These are phyloP conservation scores for Acanthurus leucopareius DNA, from an alignment of 2,797 vertebrate species.

Conservation along the genomic window DNA sequence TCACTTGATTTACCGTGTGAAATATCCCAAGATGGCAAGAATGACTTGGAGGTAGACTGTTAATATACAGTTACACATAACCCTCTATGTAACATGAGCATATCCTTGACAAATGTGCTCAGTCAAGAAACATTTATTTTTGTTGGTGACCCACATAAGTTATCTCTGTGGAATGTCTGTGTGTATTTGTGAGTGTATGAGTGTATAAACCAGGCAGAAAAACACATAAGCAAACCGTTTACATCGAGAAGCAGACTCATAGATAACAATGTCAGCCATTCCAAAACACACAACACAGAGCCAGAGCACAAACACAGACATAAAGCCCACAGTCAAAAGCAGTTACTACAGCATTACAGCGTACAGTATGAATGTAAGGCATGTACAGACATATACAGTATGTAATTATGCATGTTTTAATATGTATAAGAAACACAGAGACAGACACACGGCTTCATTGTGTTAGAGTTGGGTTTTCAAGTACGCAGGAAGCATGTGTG, in stretches of 20 bases:
- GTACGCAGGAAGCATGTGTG: constrained; percentile 43
- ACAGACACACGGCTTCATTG: constrained; percentile 66
- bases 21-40: constrained; percentile 17
- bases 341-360: constrained; percentile 56
- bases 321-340: constrained; percentile 53
- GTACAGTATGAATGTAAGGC: constrained; percentile 59
- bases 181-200: constrained; percentile 29
- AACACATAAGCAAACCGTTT: constrained; percentile 34
- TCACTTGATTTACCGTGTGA: constrained; percentile 4
- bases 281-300: constrained; percentile 63
- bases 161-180: constrained; percentile 27
- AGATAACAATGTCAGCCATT: constrained; percentile 59
- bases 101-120: constrained; percentile 34
- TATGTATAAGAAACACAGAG: constrained; percentile 69
- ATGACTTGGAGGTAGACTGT: constrained; percentile 35
- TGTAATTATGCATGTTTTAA: constrained; percentile 65
- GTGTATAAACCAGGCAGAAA: constrained; percentile 25
- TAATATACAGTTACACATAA: constrained; percentile 23
- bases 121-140: constrained; percentile 18
- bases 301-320: constrained; percentile 54
- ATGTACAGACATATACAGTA: constrained; percentile 53
- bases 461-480: constrained; percentile 43
- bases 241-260: constrained; percentile 49
- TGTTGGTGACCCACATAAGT: constrained; percentile 24
- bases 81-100: constrained; percentile 12